Evolutionary conservation across 2,888 invertebrate species (phyloP).

Genomic region (Kuschelorhynchus macadamiae): DNA sequence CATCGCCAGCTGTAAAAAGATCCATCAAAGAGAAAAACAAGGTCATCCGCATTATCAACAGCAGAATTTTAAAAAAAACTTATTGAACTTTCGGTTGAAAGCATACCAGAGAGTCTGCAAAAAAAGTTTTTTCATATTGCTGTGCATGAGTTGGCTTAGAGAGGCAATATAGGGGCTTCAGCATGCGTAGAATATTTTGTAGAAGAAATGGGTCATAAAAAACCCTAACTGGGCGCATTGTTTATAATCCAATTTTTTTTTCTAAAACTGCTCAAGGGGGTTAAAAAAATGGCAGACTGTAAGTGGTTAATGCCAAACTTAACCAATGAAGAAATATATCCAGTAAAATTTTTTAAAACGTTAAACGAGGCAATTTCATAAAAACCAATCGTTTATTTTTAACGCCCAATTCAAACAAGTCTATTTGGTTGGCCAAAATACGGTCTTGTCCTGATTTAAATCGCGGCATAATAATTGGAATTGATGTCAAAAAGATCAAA

Average conservation of each 20-base stretch:
- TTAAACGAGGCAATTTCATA: constrained; percentile 19
- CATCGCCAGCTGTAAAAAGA: constrained; percentile 18
- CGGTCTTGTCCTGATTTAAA: not conserved
- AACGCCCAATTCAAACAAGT: constrained; percentile 41
- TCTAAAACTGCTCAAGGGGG: constrained; percentile 51
- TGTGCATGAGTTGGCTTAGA: constrained; percentile 45
- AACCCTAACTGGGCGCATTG: constrained; percentile 38
- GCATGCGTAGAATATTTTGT: constrained; percentile 23
- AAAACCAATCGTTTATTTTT: constrained; percentile 8
- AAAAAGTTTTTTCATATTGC: constrained; percentile 42
- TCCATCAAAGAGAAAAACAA: constrained; percentile 43
- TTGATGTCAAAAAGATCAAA: constrained; percentile 29
- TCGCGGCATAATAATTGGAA: not conserved
- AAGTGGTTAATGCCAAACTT: constrained; percentile 43
- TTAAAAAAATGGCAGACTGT: constrained; percentile 37
- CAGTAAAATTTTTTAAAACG: not conserved
- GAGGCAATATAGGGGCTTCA: constrained; percentile 43
- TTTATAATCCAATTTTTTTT: constrained; percentile 51
- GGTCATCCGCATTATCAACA: constrained; percentile 36
- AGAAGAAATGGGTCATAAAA: constrained; percentile 37
- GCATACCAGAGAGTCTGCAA: constrained; percentile 28
- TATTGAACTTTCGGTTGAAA: not conserved
- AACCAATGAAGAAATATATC: too few relatives aligned
- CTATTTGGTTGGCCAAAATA: constrained; percentile 7
- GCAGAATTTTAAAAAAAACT: constrained; percentile 24